Percentiles rank a stretch among this genome's conserved stretches.
Conservation (phyloP, 2,113 vertebrate species). For the Emydocephalus ijimae region DNA sequence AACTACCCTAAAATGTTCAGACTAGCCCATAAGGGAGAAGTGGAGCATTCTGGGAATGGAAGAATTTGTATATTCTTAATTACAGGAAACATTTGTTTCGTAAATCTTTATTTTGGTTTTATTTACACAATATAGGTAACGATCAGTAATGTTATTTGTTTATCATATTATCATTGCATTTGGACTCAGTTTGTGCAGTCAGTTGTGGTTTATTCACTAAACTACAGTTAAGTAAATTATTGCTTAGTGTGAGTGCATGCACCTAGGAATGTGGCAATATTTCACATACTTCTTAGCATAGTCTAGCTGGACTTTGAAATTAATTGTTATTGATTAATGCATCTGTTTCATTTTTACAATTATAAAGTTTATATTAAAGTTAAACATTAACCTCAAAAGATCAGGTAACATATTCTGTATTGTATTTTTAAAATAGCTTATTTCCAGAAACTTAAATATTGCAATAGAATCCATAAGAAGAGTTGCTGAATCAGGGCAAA, state of each 20-base stretch:
- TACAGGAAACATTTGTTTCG: neutral
- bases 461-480: neutral
- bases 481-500: neutral
- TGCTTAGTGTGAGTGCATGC: neutral
- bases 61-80: neutral
- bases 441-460: neutral
- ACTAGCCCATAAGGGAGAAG: neutral
- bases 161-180: neutral
- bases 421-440: neutral
- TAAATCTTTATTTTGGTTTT: neutral
- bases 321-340: neutral
- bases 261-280: neutral
- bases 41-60: neutral
- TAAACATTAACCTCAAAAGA: neutral
- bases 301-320: conserved; percentile 1
- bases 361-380: neutral
- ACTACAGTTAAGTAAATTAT: neutral
- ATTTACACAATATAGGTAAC: neutral
- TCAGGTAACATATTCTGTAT: neutral
- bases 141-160: neutral
- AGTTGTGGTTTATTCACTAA: neutral
- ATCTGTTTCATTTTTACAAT: neutral
- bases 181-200: neutral
- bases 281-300: neutral
- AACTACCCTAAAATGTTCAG: neutral